Conservation (phyloP, 92 coral and sea anemone genomes). For the Micromussa lordhowensis region DNA sequence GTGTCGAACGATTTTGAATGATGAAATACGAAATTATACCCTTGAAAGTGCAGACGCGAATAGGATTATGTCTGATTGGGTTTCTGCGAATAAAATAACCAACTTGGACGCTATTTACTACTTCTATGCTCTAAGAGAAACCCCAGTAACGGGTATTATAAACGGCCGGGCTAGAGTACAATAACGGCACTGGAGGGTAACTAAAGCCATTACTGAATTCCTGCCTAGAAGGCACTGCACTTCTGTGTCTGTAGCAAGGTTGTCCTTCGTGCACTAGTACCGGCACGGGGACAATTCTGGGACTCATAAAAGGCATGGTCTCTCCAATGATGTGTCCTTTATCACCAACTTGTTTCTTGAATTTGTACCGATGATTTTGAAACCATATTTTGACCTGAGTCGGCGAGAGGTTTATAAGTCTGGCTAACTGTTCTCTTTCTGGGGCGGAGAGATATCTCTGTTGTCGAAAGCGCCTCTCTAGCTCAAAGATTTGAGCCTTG, state of each 20-base stretch:
- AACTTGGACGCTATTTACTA: slow-evolving; percentile 24
- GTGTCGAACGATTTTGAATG: not conserved
- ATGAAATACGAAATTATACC: slow-evolving; percentile 5
- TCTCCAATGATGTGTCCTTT: slow-evolving; percentile 73
- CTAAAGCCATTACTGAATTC: slow-evolving; percentile 45
- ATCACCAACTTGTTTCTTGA: slow-evolving; percentile 87
- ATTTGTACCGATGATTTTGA: slow-evolving; percentile 97
- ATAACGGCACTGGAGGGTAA: slow-evolving; percentile 38
- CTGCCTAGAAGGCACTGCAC: slow-evolving; percentile 22
- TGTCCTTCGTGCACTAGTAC: slow-evolving; percentile 80
- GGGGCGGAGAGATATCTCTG: slow-evolving; percentile 94
- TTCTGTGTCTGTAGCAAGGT: slow-evolving; percentile 58
- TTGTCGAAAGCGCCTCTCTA: slow-evolving; percentile 95
- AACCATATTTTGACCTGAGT: slow-evolving; percentile 99
- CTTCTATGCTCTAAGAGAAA: slow-evolving; percentile 49
- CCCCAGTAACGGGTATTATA: slow-evolving; percentile 46
- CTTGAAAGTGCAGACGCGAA: slow-evolving; percentile 6
- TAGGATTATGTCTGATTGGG: slow-evolving; percentile 20
- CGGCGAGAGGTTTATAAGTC: slow-evolving; percentile 89
- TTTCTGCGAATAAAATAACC: slow-evolving; percentile 23
- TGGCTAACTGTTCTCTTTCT: slow-evolving; percentile 91
- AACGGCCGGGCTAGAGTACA: slow-evolving; percentile 34
- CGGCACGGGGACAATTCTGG: slow-evolving; percentile 80
- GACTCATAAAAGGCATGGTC: slow-evolving; percentile 54
- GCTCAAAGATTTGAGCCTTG: slow-evolving; percentile 87